These are phyloP conservation scores for Muscicapa striata DNA, from an alignment of 2,797 vertebrate species.

Conservation along the genomic window DNA sequence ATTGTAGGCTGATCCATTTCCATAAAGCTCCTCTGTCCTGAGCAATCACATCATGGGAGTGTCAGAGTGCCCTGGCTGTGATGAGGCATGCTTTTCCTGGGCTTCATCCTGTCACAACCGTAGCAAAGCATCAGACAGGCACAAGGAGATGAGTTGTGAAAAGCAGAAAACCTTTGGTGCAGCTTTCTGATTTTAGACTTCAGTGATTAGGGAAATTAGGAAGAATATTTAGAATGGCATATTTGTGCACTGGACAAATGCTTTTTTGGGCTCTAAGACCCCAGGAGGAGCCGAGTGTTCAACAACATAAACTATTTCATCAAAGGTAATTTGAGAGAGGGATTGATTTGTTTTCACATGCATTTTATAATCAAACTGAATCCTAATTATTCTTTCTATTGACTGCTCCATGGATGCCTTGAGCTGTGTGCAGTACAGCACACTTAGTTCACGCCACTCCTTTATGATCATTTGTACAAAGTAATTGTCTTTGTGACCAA, in stretches of 20 bases:
- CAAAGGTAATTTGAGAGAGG: neutral
- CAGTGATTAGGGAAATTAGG: neutral
- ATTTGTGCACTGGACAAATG: neutral
- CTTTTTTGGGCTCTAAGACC: neutral
- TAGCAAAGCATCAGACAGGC: neutral
- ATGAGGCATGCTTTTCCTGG: constrained; percentile 13
- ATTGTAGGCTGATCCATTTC: constrained; percentile 44
- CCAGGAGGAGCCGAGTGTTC: neutral
- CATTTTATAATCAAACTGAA: neutral
- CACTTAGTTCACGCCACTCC: neutral
- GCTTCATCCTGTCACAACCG: constrained; percentile 39
- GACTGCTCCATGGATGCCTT: neutral
- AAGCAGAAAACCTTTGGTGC: neutral
- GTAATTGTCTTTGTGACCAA: constrained; percentile 35
- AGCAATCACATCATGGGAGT: neutral
- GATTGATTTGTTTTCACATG: neutral
- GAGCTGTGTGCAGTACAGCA: neutral
- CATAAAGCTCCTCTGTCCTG: constrained; percentile 38
- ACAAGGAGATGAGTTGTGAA: constrained; percentile 14
- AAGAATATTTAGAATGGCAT: neutral
- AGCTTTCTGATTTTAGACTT: neutral
- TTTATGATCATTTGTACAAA: constrained; percentile 1
- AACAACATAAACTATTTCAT: neutral
- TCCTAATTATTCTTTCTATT: neutral
- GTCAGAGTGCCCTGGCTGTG: constrained; percentile 4